Evolutionary conservation across 2,797 vertebrate species (phyloP).

Genomic region (Botia kubotai): DNA sequence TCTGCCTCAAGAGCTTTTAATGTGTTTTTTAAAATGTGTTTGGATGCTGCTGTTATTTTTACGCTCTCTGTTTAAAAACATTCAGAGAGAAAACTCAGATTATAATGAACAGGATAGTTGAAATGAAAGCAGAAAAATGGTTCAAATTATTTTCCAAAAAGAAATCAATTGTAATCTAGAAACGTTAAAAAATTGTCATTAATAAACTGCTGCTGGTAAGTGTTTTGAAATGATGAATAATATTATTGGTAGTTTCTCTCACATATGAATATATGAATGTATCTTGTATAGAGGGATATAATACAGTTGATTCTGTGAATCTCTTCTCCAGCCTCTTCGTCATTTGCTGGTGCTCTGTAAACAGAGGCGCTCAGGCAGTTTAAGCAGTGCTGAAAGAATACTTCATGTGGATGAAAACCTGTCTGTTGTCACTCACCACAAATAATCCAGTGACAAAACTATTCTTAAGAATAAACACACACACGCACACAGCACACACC

Average conservation of each 20-base stretch:
- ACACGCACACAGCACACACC: not conserved
- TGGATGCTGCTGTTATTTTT: slow-evolving; percentile 2
- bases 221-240: not conserved
- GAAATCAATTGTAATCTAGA: not conserved
- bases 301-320: not conserved
- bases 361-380: not conserved
- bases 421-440: not conserved
- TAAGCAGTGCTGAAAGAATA: not conserved
- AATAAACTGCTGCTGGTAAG: not conserved
- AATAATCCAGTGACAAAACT: not conserved
- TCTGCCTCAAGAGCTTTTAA: not conserved
- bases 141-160: not conserved
- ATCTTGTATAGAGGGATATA: not conserved
- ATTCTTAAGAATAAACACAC: not conserved
- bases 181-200: not conserved
- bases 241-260: not conserved
- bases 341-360: not conserved
- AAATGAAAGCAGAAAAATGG: not conserved
- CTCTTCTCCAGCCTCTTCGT: not conserved
- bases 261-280: not conserved
- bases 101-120: not conserved
- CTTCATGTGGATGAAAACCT: too few relatives aligned
- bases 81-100: not conserved
- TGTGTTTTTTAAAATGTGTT: not conserved
- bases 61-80: not conserved